Evolutionary conservation across 1,140 invertebrate species (phyloP).

Genomic region (Cryptotermes secundus): DNA sequence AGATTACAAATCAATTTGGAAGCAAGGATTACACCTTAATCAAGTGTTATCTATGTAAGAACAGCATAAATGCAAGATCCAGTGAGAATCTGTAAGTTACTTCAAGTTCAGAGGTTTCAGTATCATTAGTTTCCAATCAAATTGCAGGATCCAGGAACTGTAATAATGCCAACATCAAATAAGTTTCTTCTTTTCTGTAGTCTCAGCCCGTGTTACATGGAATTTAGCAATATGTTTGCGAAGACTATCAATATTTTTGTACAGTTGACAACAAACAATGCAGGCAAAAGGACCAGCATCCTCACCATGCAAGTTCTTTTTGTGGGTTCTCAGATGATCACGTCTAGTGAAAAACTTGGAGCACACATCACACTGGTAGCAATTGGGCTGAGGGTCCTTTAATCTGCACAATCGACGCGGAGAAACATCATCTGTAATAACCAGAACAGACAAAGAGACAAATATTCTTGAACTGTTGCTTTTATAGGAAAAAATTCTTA

Average conservation of each 20-base stretch:
- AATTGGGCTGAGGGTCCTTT: background rate
- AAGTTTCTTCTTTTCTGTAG: background rate
- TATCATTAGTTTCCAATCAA: background rate
- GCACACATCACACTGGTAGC: conserved; percentile 46
- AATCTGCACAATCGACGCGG: conserved; percentile 36
- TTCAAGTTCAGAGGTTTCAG: no score
- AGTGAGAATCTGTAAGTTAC: no score
- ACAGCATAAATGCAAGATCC: no score
- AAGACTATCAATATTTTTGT: conserved; percentile 40
- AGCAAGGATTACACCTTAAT: no score
- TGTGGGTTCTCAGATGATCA: conserved; percentile 48
- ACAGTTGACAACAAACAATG: conserved; percentile 38
- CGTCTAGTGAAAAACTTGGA: conserved; percentile 46
- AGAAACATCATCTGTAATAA: conserved; percentile 35
- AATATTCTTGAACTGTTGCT: background rate
- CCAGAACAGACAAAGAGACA: background rate
- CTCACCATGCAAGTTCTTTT: conserved; percentile 50
- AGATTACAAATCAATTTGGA: no score
- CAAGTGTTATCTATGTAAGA: no score
- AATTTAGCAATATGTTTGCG: conserved; percentile 49
- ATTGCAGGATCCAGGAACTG: background rate
- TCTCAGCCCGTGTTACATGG: conserved; percentile 38
- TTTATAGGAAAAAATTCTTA: no score
- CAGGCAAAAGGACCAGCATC: conserved; percentile 47
- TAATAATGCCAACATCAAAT: background rate